These are phyloP conservation scores for Caenorhabditis sinica DNA, from an alignment of 2,888 invertebrate genomes.

Conservation along the genomic window DNA sequence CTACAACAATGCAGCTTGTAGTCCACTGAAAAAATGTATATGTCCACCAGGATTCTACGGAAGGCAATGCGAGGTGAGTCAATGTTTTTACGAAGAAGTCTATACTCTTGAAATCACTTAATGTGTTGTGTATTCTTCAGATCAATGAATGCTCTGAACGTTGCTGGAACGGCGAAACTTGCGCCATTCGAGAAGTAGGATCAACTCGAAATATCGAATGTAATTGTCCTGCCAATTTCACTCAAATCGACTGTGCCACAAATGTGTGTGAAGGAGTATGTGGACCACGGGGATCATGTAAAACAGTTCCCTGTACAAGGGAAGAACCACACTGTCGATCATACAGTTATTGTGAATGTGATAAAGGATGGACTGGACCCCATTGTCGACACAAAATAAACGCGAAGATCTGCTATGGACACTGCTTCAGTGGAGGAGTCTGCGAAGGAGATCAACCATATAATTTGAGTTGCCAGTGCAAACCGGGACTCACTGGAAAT, in stretches of 20 bases:
- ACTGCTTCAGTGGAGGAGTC: conserved; percentile 56
- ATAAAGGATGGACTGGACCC: conserved; percentile 58
- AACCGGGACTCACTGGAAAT: conserved; percentile 84
- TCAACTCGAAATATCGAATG: conserved; percentile 26
- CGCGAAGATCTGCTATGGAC: conserved; percentile 26
- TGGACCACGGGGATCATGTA: conserved; percentile 58
- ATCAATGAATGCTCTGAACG: conserved; percentile 49
- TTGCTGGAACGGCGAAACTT: conserved; percentile 61
- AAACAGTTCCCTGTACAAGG: conserved; percentile 33
- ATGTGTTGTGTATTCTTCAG: conserved; percentile 24
- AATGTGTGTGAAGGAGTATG: conserved; percentile 59
- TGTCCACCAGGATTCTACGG: conserved; percentile 60
- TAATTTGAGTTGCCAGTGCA: conserved; percentile 29
- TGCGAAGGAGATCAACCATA: conserved; percentile 24
- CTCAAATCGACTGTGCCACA: conserved; percentile 43
- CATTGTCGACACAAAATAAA: conserved; percentile 38
- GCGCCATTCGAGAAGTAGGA: conserved; percentile 34
- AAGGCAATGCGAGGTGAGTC: conserved; percentile 56
- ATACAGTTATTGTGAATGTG: conserved; percentile 53
- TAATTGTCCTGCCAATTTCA: conserved; percentile 47
- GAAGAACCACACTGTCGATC: conserved; percentile 39
- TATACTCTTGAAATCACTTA: too few relatives aligned
- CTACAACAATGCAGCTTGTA: conserved; percentile 54
- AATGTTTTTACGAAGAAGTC: not conserved
- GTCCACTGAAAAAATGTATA: conserved; percentile 29